A percentile compares a stretch with the other conserved stretches of the same genome.
Conservation (phyloP, 2,797 vertebrate species). For the Merluccius polli region DNA sequence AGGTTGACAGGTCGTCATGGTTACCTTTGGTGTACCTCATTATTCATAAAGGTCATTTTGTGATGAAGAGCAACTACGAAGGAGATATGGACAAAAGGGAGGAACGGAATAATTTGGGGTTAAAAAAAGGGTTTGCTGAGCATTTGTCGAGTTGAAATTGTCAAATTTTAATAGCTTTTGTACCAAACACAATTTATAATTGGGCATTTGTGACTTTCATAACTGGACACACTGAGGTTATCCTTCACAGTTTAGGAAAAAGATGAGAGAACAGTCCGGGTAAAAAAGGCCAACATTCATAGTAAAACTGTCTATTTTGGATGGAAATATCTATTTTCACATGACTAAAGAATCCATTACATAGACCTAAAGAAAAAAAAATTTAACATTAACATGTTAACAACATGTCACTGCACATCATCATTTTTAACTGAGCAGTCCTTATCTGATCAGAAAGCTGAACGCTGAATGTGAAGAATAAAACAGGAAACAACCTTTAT, state of each 20-base stretch:
- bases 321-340: not conserved
- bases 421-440: not conserved
- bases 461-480: too few relatives aligned
- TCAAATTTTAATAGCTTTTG: not conserved
- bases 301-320: not conserved
- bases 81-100: slow-evolving; percentile 29
- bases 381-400: not conserved
- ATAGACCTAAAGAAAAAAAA: not conserved
- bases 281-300: not conserved
- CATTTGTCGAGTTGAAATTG: not conserved
- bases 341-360: not conserved
- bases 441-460: too few relatives aligned
- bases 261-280: not conserved
- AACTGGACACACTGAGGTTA: not conserved
- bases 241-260: not conserved
- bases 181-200: not conserved
- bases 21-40: slow-evolving; percentile 57
- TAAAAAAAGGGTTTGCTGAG: not conserved
- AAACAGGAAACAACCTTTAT: not conserved
- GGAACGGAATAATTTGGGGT: slow-evolving; percentile 19
- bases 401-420: not conserved
- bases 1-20: slow-evolving; percentile 52
- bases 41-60: slow-evolving; percentile 67
- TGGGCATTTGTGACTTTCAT: not conserved
- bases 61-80: slow-evolving; percentile 43